Evolutionary conservation across 1,140 invertebrate genomes (phyloP).

Genomic region (Caenorhabditis brenneri): DNA sequence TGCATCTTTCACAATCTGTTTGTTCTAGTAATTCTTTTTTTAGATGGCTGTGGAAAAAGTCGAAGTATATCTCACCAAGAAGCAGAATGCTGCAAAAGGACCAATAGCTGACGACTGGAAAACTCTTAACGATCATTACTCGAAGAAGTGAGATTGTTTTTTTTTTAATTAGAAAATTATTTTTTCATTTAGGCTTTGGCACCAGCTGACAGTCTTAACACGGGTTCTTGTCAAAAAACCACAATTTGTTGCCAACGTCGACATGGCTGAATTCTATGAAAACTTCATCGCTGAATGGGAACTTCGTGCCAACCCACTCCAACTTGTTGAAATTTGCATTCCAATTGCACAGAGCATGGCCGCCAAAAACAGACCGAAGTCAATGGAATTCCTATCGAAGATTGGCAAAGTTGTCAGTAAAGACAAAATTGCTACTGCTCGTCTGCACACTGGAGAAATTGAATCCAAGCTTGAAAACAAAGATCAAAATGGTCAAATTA

Average conservation of each 20-base stretch:
- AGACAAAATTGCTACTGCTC: conserved; percentile 63
- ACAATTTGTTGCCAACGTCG: conserved; percentile 52
- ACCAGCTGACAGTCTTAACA: conserved; percentile 60
- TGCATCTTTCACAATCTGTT: not conserved
- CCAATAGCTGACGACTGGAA: conserved; percentile 65
- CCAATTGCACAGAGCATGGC: conserved; percentile 63
- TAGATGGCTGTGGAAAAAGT: conserved; percentile 59
- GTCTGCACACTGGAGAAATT: conserved; percentile 62
- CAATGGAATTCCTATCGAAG: conserved; percentile 62
- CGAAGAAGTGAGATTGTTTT: conserved; percentile 61
- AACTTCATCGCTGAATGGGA: conserved; percentile 67
- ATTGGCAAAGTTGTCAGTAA: conserved; percentile 64
- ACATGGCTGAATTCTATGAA: conserved; percentile 67
- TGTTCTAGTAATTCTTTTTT: too few relatives aligned
- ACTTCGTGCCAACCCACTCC: conserved; percentile 62
- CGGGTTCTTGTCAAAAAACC: conserved; percentile 55
- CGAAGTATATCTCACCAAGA: conserved; percentile 60
- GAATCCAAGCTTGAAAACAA: conserved; percentile 61
- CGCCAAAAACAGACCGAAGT: conserved; percentile 53
- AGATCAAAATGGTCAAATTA: conserved; percentile 55
- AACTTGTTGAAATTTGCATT: conserved; percentile 65
- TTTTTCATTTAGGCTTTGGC: conserved; percentile 64
- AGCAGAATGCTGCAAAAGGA: conserved; percentile 71
- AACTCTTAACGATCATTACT: conserved; percentile 61
- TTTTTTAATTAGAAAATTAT: not conserved